Evolutionary conservation across 2,888 invertebrate genomes (phyloP), one percentile per base, ranked within the genome.

Genomic region (Cremastinae sp.): DNA sequence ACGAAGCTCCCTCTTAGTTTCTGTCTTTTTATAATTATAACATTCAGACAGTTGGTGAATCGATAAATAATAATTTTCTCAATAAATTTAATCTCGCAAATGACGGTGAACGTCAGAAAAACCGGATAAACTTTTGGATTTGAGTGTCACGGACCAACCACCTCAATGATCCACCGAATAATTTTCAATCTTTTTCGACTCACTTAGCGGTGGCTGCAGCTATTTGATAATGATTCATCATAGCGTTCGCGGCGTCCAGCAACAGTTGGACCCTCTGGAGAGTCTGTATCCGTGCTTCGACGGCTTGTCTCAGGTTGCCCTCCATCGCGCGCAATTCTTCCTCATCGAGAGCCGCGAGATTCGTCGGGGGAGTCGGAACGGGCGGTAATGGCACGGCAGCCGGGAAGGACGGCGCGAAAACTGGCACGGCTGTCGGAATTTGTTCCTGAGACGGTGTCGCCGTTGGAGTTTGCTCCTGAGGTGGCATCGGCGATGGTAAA

Each of bases 151-250:
- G n/a, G n/a, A n/a, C n/a, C n/a, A n/a, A n/a, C n/a, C n/a, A n/a
- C n/a, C n/a, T n/a, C n/a, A n/a, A n/a, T n/a, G n/a, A n/a, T n/a
- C n/a, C n/a, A n/a, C n/a, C n/a, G n/a, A n/a, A n/a, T n/a, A 2
- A 16, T 7, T 74, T 12, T 41, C 4, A 78, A 8, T 18, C 72
- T 73, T 66, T 51, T 51, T 14, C 3, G 78, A 83, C 82, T 88
- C 79, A 84, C 90, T 88, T 82, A 75, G 88, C 87, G 87, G 91
- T 83, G 56, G 93, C 91, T 58, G 94, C 93, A 18, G 95, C 93
- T 58, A 93, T 91, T 74, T 95, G 94, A 90, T 98, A 99, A 89
- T 98, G 98, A 85, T 96, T 96, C 96, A 99, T 97, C 91, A 99
- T 94, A 58, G 96, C 91, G 75, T 96, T 95, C 1, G 98, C 97